Evolutionary conservation across 2,113 vertebrate species (phyloP).

Genomic region (Tricholaema leucomelas): DNA sequence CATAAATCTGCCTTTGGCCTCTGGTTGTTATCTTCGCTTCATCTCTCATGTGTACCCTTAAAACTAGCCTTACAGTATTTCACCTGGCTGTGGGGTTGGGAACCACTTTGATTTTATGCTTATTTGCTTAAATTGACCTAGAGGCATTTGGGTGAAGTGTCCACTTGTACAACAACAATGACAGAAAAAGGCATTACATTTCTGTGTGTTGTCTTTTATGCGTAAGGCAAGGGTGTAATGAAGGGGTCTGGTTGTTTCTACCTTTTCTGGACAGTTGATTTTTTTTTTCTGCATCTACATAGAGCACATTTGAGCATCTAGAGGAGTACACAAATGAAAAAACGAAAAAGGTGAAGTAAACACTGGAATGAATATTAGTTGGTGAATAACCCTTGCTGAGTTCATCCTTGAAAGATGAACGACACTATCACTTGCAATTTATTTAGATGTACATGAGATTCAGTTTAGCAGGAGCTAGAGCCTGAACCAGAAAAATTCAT

Average conservation of each 20-base stretch:
- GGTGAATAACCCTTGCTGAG: background rate
- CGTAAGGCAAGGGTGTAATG: background rate
- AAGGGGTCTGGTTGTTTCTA: background rate
- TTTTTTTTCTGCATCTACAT: background rate
- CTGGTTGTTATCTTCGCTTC: background rate
- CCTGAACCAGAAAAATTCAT: conserved; percentile 45
- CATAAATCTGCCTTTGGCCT: background rate
- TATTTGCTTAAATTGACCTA: background rate
- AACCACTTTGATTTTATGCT: background rate
- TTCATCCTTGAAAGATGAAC: background rate
- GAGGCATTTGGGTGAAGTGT: background rate
- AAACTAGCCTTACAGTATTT: background rate
- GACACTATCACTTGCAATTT: background rate
- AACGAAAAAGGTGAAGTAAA: background rate
- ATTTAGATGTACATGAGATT: background rate
- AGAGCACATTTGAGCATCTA: background rate
- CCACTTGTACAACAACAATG: background rate
- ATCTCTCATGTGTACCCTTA: background rate
- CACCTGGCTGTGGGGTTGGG: background rate
- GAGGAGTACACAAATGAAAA: background rate
- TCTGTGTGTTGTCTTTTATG: background rate
- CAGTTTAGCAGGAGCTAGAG: conserved; percentile 1
- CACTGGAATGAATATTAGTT: background rate
- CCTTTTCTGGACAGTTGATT: background rate
- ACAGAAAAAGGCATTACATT: background rate